Conservation (phyloP, 2,113 vertebrate species). For the Melanerpes aurifrons region DNA sequence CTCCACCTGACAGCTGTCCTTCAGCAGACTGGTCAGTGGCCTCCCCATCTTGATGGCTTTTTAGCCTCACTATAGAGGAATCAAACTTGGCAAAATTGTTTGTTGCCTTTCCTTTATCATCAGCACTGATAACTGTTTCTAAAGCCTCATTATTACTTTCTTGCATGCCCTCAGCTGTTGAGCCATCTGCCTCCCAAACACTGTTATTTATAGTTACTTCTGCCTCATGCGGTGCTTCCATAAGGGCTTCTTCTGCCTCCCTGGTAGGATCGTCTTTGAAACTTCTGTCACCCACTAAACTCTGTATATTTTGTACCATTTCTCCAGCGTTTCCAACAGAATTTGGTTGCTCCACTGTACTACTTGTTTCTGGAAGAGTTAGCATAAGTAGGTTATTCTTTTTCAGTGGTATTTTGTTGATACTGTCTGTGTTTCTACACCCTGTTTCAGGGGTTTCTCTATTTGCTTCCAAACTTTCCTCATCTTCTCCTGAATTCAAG, state of each 20-base stretch:
- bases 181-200: slow-evolving; percentile 71
- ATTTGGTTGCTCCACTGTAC: slow-evolving; percentile 20
- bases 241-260: slow-evolving; percentile 61
- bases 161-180: slow-evolving; percentile 64
- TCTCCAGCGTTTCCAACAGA: neutral
- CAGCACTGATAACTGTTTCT: slow-evolving; percentile 61
- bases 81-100: slow-evolving; percentile 82
- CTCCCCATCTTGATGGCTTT: slow-evolving; percentile 79
- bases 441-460: neutral
- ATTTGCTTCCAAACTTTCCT: neutral
- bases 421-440: neutral
- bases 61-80: slow-evolving; percentile 89
- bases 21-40: slow-evolving; percentile 64
- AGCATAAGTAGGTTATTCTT: neutral
- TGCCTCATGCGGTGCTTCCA: slow-evolving; percentile 68
- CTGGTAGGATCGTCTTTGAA: slow-evolving; percentile 20
- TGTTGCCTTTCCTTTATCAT: slow-evolving; percentile 69
- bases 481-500: neutral
- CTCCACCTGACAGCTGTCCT: slow-evolving; percentile 7
- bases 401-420: neutral
- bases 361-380: slow-evolving; percentile 50
- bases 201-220: slow-evolving; percentile 69
- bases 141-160: slow-evolving; percentile 70
- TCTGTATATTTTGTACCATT: neutral
- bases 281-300: slow-evolving; percentile 48